phyloP scores from a whole-genome alignment of 1,140 invertebrate genomes.

The Lycorma delicatula region DNA sequence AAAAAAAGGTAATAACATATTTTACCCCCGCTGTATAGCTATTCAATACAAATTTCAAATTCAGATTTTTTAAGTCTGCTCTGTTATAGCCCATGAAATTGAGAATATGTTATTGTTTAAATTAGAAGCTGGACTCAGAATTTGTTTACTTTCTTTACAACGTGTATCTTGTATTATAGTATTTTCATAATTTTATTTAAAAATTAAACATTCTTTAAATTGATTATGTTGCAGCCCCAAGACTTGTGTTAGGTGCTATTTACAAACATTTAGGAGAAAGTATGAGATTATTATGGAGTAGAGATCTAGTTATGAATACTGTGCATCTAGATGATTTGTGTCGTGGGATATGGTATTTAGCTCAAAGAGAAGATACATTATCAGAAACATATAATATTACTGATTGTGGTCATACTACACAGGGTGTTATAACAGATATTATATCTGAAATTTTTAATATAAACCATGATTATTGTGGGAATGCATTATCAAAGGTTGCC shows the following conservation, averaged over 20 bases:
- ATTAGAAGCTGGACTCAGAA: too few species aligned
- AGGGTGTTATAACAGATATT: constrained; percentile 68
- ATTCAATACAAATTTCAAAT: too few species aligned
- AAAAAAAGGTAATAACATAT: too few species aligned
- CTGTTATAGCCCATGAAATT: too few species aligned
- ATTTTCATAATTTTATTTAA: too few species aligned
- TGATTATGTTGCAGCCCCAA: constrained; percentile 56
- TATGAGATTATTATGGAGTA: constrained; percentile 86
- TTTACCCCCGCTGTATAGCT: too few species aligned
- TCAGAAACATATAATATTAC: constrained; percentile 69
- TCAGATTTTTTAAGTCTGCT: too few species aligned
- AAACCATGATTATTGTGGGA: constrained; percentile 77
- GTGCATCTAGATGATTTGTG: constrained; percentile 77
- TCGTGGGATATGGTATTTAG: constrained; percentile 64
- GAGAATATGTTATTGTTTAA: too few species aligned
- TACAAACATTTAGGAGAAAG: constrained; percentile 81
- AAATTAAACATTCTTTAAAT: too few species aligned
- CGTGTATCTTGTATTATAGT: too few species aligned
- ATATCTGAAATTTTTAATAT: constrained; percentile 77
- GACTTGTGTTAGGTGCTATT: constrained; percentile 74
- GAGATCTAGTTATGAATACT: constrained; percentile 76
- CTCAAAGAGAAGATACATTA: constrained; percentile 39
- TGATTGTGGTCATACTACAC: constrained; percentile 72
- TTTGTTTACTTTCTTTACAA: too few species aligned
- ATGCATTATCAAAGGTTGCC: constrained; percentile 63